Conservation (phyloP, 2,797 vertebrate genomes). For the Syndactyla subalaris region DNA sequence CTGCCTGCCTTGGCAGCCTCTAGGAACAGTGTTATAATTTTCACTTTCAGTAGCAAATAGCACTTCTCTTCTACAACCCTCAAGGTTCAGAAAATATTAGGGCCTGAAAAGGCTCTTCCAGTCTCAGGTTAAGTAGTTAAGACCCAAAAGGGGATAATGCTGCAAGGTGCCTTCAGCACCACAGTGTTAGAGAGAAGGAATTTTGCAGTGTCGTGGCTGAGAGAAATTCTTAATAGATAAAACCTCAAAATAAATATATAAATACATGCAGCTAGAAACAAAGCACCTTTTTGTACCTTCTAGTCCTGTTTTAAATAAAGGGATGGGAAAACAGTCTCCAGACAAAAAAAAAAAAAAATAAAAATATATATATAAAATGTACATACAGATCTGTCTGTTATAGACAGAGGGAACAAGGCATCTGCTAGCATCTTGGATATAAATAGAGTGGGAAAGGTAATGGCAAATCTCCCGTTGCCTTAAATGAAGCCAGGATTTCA, state of each 20-base stretch:
- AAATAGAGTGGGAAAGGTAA: constrained; percentile 70
- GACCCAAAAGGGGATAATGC: background rate
- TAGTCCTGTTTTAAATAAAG: constrained; percentile 5
- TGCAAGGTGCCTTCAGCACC: background rate
- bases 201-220: background rate
- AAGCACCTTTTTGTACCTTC: background rate
- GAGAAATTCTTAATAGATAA: background rate
- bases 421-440: constrained; percentile 48
- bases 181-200: background rate
- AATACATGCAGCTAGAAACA: background rate
- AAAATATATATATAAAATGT: background rate
- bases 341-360: background rate
- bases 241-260: background rate
- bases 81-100: background rate
- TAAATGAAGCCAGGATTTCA: constrained; percentile 52
- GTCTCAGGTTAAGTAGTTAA: background rate
- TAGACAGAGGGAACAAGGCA: constrained; percentile 59
- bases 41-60: background rate
- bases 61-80: background rate
- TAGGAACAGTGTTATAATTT: background rate
- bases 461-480: constrained; percentile 64
- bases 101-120: background rate
- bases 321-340: constrained; percentile 2
- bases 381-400: constrained; percentile 38
- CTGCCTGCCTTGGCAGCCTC: background rate